Evolutionary conservation across 2,888 invertebrate genomes (phyloP).

Genomic region (Eretmocerus hayati): DNA sequence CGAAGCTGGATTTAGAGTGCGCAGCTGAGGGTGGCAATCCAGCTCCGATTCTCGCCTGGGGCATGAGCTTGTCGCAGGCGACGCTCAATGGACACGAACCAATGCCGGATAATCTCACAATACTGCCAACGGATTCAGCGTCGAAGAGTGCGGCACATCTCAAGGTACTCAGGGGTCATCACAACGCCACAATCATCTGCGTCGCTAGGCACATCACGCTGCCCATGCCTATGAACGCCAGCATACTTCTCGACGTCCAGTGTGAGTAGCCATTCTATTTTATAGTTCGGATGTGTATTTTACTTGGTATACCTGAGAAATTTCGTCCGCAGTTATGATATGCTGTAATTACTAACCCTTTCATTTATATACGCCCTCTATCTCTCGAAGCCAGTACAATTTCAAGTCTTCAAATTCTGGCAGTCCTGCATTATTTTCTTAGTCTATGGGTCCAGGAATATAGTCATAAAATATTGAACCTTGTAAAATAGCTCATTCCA

Average conservation of each 20-base stretch:
- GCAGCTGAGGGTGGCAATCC: conserved; percentile 80
- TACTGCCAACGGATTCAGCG: conserved; percentile 36
- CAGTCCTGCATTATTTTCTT: no score
- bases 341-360: no score
- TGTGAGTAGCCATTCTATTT: conserved; percentile 51
- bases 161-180: conserved; percentile 73
- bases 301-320: no score
- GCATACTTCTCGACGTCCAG: conserved; percentile 59
- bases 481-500: no score
- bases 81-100: conserved; percentile 43
- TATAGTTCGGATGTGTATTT: no score
- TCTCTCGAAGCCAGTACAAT: no score
- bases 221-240: conserved; percentile 53
- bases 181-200: conserved; percentile 80
- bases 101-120: conserved; percentile 42
- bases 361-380: no score
- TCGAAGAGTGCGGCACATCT: conserved; percentile 58
- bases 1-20: conserved; percentile 73
- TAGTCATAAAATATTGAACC: no score
- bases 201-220: conserved; percentile 65
- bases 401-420: no score
- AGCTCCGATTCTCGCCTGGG: conserved; percentile 60
- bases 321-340: no score
- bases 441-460: no score
- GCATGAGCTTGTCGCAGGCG: conserved; percentile 52